Evolutionary conservation across 2,888 invertebrate species (phyloP), one percentile per base, ranked within the genome.

Genomic region (Gymnoscelis rufifasciata): DNA sequence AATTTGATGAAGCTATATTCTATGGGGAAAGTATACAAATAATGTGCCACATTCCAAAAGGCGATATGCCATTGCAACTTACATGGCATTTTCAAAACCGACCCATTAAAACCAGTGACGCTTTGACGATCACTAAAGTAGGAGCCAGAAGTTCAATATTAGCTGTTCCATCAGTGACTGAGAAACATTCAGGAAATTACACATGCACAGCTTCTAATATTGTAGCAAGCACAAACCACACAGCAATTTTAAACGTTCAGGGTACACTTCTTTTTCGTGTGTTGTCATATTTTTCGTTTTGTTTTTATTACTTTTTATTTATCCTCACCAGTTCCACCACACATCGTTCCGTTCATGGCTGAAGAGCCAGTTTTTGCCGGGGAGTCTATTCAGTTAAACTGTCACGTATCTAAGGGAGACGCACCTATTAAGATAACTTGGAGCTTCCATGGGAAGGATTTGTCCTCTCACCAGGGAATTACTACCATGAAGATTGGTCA

Each of bases 121-220:
- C 86, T 53, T 79, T 90, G 50, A 76, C 77, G 31, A 84, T 91
- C 38, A 72, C 91, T 19, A 90, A 90, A 70, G 82, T 90, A 58
- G 91, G 91, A 66, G 90, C 89, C 63, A 83, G 91, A 57, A 90
- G 90, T 64, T 91, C 91, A 54, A 88, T 92, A 51, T 73, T 93
- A 64, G 91, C 90, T 58, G 92, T 94, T 55, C 91, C 92, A 57
- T 89, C 91, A 7, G 92, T 92, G 37, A 90, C 90, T 59, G 91
- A 91, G 46, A 90, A 90, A 59, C 93, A 94, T 76, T 90, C 92
- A 36, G 94, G 94, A 56, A 92, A 91, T 73, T 95, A 94, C 75
- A 93, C 93, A 38, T 95, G 95, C 80, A 89, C 90, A 59, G 94
- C 93, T 45, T 90, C 89, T 56, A 94, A 94, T 81, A 74, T 78